Evolutionary conservation across 1,140 invertebrate species (phyloP).

Genomic region (Pectinophora gossypiella): DNA sequence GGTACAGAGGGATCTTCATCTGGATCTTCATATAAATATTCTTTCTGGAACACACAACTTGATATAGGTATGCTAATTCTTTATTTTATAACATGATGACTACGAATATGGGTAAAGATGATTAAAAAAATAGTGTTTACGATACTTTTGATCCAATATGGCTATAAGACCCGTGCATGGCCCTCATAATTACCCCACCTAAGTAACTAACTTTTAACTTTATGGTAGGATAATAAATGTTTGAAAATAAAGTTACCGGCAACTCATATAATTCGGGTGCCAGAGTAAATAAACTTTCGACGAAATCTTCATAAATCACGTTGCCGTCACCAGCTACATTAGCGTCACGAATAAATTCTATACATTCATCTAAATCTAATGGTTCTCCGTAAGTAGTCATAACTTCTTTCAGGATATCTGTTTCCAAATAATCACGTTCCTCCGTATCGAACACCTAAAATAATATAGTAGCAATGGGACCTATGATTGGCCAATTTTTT

Average conservation of each 20-base stretch:
- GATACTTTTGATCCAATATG: no score
- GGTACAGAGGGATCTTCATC: conserved; percentile 59
- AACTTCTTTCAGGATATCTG: conserved; percentile 52
- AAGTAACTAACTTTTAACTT: no score
- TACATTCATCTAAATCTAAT: conserved; percentile 39
- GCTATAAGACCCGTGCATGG: no score
- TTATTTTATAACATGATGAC: no score
- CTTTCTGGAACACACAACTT: conserved; percentile 28
- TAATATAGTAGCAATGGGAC: no score
- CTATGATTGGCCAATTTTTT: no score
- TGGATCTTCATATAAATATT: conserved; percentile 53
- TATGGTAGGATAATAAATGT: no score
- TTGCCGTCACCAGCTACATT: conserved; percentile 62
- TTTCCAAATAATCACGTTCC: conserved; percentile 49
- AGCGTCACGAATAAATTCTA: conserved; percentile 55
- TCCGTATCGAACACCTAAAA: conserved; percentile 60
- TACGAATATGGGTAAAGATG: no score
- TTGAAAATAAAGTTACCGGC: conserved; percentile 39
- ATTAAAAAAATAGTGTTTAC: no score
- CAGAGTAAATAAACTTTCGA: conserved; percentile 51
- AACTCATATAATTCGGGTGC: conserved; percentile 52
- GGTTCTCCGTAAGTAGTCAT: conserved; percentile 40
- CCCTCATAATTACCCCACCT: no score
- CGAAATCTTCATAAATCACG: conserved; percentile 54
- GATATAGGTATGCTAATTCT: no score